These are phyloP conservation scores for Setophaga kirtlandii DNA, from an alignment of 2,113 vertebrate species.

Conservation along the genomic window DNA sequence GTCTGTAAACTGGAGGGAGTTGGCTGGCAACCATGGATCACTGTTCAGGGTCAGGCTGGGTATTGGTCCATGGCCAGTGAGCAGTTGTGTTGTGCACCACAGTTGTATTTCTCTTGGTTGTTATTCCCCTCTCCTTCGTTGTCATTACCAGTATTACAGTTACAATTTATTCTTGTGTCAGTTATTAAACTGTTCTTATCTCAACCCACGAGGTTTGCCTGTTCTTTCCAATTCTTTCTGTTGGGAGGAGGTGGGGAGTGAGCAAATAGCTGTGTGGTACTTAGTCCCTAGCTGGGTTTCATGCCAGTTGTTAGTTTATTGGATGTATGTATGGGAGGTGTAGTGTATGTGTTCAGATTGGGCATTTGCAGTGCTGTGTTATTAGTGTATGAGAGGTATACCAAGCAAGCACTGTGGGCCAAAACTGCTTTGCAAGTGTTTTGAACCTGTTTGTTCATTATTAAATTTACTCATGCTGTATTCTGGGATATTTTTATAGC, in stretches of 20 bases:
- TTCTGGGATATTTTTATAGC: conserved; percentile 72
- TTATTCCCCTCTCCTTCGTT: neutral
- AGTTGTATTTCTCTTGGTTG: neutral
- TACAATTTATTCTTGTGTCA: neutral
- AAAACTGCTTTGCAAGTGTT: neutral
- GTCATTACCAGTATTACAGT: neutral
- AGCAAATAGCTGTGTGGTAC: neutral
- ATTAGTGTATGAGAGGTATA: neutral
- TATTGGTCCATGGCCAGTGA: neutral
- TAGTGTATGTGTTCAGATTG: neutral
- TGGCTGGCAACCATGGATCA: neutral
- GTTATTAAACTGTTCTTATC: neutral
- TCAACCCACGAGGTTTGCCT: neutral
- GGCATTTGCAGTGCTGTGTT: neutral
- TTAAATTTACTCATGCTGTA: neutral
- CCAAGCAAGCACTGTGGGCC: neutral
- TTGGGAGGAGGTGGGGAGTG: neutral
- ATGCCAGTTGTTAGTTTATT: neutral
- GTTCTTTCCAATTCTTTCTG: neutral
- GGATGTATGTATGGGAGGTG: neutral
- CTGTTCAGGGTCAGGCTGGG: neutral
- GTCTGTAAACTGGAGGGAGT: neutral
- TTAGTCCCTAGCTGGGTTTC: neutral
- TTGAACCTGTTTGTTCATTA: neutral
- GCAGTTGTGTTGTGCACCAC: neutral